A percentile compares a stretch with the other conserved stretches of the same genome.
These are phyloP conservation scores for Elymnias hypermnestra DNA, from an alignment of 1,140 invertebrate species.

Conservation along the genomic window DNA sequence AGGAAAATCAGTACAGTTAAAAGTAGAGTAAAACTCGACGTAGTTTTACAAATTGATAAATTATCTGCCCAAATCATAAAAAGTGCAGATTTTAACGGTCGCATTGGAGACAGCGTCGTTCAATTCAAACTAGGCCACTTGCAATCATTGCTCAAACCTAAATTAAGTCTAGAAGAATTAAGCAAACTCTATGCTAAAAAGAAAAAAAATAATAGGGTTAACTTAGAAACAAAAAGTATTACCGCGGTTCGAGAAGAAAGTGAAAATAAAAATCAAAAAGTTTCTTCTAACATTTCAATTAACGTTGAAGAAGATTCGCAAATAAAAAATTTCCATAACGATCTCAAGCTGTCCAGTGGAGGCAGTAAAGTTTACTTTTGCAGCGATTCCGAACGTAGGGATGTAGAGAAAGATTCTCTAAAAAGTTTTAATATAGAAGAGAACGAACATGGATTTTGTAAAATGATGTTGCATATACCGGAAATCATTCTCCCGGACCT, in stretches of 20 bases:
- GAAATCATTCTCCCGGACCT: constrained; percentile 39
- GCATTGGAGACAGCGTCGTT: constrained; percentile 29
- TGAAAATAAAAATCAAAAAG: too few relatives aligned
- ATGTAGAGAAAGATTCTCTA: constrained; percentile 7
- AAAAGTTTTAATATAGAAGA: constrained; percentile 9
- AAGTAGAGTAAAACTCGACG: constrained; percentile 39
- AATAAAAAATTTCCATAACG: too few relatives aligned
- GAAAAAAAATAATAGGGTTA: neutral
- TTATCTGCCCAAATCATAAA: constrained; percentile 55
- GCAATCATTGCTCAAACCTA: constrained; percentile 40
- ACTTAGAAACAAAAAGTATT: neutral
- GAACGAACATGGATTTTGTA: constrained; percentile 24
- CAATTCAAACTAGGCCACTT: constrained; percentile 57
- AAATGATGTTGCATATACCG: constrained; percentile 44
- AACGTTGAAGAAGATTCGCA: too few relatives aligned
- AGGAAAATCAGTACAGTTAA: constrained; percentile 49
- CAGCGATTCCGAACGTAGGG: constrained; percentile 8
- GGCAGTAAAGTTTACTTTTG: constrained; percentile 7
- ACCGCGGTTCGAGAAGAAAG: neutral
- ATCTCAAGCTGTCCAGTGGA: neutral
- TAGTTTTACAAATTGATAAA: constrained; percentile 60
- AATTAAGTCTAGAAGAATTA: constrained; percentile 34
- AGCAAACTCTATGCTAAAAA: constrained; percentile 19
- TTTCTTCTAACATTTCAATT: too few relatives aligned
- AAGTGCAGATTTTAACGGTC: constrained; percentile 35